phyloP scores from a whole-genome alignment of 2,888 invertebrate species.

The Gastracanthus pulcherrimus region DNA sequence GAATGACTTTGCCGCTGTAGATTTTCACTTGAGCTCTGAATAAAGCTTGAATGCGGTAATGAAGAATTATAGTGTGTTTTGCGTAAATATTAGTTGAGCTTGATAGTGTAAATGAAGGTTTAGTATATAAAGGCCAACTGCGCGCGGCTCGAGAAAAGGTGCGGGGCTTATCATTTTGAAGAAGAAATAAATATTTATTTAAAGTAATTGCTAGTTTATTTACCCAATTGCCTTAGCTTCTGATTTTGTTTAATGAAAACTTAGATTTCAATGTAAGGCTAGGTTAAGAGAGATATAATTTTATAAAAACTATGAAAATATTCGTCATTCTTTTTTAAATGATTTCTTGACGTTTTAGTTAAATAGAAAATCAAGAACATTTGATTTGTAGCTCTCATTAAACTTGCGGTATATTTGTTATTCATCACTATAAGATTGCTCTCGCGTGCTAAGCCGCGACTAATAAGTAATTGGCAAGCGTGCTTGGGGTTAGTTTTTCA shows the following conservation, averaged over 20 bases:
- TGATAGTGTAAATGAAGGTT: not conserved
- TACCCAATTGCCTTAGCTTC: no score
- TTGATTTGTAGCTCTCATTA: not conserved
- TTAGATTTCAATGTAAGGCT: no score
- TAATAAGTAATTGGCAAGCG: not conserved
- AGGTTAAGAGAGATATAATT: no score
- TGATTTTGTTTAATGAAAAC: no score
- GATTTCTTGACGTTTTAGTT: no score
- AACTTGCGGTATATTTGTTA: not conserved
- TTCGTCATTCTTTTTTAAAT: no score
- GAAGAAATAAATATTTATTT: no score
- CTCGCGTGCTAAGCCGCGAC: not conserved
- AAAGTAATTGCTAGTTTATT: no score
- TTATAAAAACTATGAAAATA: no score
- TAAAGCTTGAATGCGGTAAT: not conserved
- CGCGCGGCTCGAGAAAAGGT: no score
- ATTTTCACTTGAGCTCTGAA: conserved; percentile 8
- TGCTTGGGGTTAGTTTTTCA: not conserved
- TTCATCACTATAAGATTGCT: not conserved
- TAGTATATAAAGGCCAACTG: not conserved
- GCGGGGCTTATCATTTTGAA: no score
- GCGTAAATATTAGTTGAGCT: conserved; percentile 12
- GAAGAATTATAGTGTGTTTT: conserved; percentile 7
- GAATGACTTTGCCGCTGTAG: conserved; percentile 16
- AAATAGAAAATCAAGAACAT: no score